Base-by-base conservation (phyloP, 2,888 invertebrate genomes). In the Escarpia spicata region DNA sequence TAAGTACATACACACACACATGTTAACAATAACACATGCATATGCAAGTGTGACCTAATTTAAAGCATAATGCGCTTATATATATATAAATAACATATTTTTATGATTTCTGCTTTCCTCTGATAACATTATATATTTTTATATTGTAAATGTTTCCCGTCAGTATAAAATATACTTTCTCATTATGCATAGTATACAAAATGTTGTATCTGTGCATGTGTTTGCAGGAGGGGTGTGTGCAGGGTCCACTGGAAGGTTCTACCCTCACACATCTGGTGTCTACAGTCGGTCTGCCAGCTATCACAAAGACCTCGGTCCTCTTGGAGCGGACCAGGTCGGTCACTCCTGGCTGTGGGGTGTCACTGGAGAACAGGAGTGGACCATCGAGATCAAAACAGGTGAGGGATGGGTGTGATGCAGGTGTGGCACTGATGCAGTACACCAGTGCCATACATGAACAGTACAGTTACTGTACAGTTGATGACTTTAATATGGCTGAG, bases 301-400 rank as follows among this genome's bases (percentile, higher is more conserved):
- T 26, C 92, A 92, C 90, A 92, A 75, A 31, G 92, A 92, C 43
- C 43, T 92, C 4, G 75, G 44, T 37, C 44, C 45, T 8, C 44
- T 43, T 12, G 15, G 43, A 8, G 52, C 44, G 15, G 44, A 89
- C 9, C 92, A 92, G 89, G 93, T 92, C 37, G 93, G 92, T 15
- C 94, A 94, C 9, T 94, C 94, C 9, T 95, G 94, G 93, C 93
- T 96, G 52, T 99, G 99, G 99, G 99, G 99, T 44, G 98, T 98
- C 4, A 99, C 99, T 0, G 99, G 99, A 89, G 99, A 99, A 96
- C 99, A 99, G 96, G 99, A 99, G 96, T 99, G 99, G 99, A 99
- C 99, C 2, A 99, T 99, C 0, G 98, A 98, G 52, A 97, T 99
- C 93, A 99, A 99, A 3, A 99, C 99, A 97, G 99, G 99, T 98